Evolutionary conservation across 2,797 vertebrate genomes (phyloP).

Genomic region (Dendrocincla fuliginosa): DNA sequence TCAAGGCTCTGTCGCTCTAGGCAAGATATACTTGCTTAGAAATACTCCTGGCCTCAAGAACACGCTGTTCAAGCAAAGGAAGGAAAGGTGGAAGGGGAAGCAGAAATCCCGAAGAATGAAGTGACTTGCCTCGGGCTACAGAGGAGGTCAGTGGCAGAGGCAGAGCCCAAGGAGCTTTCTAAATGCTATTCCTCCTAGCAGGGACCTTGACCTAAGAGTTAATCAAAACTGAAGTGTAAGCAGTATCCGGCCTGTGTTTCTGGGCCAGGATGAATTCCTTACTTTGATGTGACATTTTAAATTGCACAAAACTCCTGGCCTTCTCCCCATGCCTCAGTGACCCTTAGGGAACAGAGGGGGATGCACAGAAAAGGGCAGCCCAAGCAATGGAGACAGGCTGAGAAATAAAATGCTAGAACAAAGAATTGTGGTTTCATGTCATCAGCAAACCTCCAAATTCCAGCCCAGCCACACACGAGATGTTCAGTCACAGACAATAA

Average conservation of each 20-base stretch:
- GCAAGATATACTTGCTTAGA: neutral
- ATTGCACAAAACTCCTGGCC: neutral
- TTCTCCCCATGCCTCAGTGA: neutral
- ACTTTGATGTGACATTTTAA: slow-evolving; percentile 49
- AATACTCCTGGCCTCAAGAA: slow-evolving; percentile 18
- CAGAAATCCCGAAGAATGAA: neutral
- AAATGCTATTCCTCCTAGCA: neutral
- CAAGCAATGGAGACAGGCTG: neutral
- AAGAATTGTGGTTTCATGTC: neutral
- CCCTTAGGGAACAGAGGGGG: neutral
- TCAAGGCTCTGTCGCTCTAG: neutral
- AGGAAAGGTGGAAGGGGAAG: slow-evolving; percentile 5
- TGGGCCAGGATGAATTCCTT: neutral
- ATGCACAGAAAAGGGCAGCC: neutral
- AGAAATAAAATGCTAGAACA: neutral
- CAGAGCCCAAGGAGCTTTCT: slow-evolving; percentile 32
- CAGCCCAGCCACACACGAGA: neutral
- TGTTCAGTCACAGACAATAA: neutral
- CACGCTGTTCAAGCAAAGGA: neutral
- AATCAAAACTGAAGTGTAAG: neutral
- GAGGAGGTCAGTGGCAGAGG: slow-evolving; percentile 28
- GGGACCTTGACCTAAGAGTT: neutral
- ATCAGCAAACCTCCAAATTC: neutral
- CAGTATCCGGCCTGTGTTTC: neutral
- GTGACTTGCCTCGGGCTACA: slow-evolving; percentile 25